Base-by-base conservation (phyloP, 2,888 invertebrate genomes). In the Dolichomitus sp. region DNA sequence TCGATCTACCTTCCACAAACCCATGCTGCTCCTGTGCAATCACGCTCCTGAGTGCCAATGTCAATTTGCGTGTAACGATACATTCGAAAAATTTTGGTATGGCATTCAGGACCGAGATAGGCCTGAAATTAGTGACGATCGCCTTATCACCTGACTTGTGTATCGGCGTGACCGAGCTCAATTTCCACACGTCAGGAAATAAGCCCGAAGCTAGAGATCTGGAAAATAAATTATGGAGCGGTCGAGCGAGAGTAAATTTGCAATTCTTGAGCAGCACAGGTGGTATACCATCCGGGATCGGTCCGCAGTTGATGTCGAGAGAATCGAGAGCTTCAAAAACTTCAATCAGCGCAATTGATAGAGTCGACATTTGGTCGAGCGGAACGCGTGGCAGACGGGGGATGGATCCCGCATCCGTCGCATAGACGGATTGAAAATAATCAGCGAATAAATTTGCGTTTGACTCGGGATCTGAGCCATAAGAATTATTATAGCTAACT, bases 21-120 rank as follows among this genome's bases (percentile, higher is more conserved):
- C 79, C 73, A 63, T 84, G 81, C 69, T 79, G 81, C 17, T 66
- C 66, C 23, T 45, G 27, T 2, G 27, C 37, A 17, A 61, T 61
- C 1, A n/a, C 40, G 40, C 6, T 61, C 19, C 40, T 17, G 7
- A 61, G 37, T 2, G 33, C 61, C 61, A 61, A 17, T 17, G 61
- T n/a, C 37, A 61, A n/a, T 61, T 61, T 61, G 3, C 9, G 3
- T 0, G 63, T 19, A 7, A 75, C 19, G 40, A 77, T 52, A 9
- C 17, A n/a, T 70, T 86, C 85, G 37, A 85, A 81, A 2, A 85
- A 12, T 75, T 85, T 86, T 6, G 78, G 74, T 12, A 86, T 72
- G 33, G 74, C 6, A 42, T 70, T 75, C 52, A 33, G 42, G 7
- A 85, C 33, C 4, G 84, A 80, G 11, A 85, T 82, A 2, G 85